Evolutionary conservation across 92 coral and sea anemone genomes (phyloP).

Genomic region (Phenganax subtilis): DNA sequence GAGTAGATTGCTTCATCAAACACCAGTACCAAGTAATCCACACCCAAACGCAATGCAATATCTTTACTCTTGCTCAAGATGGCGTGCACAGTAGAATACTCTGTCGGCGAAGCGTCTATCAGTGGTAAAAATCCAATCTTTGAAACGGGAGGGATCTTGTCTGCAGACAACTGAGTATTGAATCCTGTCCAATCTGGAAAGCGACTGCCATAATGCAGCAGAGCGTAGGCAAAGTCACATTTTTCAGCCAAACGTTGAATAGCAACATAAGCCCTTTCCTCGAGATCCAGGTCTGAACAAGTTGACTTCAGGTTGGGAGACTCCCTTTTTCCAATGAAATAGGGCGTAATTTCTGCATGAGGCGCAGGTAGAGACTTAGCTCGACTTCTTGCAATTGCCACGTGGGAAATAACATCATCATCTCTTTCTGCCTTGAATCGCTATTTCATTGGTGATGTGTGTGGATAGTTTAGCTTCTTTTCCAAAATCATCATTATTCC

Average conservation of each 20-base stretch:
- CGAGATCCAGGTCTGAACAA: neutral
- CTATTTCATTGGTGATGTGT: slow-evolving; percentile 27
- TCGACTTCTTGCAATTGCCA: slow-evolving; percentile 21
- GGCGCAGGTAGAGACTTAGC: slow-evolving; percentile 6
- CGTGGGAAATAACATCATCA: slow-evolving; percentile 15
- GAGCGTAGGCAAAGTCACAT: slow-evolving; percentile 26
- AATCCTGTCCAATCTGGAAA: slow-evolving; percentile 50
- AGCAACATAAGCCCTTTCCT: slow-evolving; percentile 14
- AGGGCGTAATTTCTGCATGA: slow-evolving; percentile 11
- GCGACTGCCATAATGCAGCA: slow-evolving; percentile 27
- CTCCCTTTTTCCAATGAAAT: slow-evolving; percentile 23
- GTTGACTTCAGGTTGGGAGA: slow-evolving; percentile 25
- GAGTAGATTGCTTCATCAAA: slow-evolving; percentile 36
- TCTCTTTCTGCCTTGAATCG: slow-evolving; percentile 24
- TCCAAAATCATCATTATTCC: slow-evolving; percentile 27
- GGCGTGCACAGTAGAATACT: slow-evolving; percentile 35
- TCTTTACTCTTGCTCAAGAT: slow-evolving; percentile 26
- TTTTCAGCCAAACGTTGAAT: slow-evolving; percentile 16
- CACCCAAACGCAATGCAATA: neutral
- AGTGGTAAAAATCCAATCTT: slow-evolving; percentile 44
- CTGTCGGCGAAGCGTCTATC: slow-evolving; percentile 42
- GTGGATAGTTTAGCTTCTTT: slow-evolving; percentile 12
- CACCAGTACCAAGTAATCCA: slow-evolving; percentile 19
- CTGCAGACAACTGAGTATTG: slow-evolving; percentile 34
- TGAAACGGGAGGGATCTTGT: slow-evolving; percentile 42